Base-by-base conservation (phyloP, 2,113 vertebrate species). In the Cyprinus carpio region DNA sequence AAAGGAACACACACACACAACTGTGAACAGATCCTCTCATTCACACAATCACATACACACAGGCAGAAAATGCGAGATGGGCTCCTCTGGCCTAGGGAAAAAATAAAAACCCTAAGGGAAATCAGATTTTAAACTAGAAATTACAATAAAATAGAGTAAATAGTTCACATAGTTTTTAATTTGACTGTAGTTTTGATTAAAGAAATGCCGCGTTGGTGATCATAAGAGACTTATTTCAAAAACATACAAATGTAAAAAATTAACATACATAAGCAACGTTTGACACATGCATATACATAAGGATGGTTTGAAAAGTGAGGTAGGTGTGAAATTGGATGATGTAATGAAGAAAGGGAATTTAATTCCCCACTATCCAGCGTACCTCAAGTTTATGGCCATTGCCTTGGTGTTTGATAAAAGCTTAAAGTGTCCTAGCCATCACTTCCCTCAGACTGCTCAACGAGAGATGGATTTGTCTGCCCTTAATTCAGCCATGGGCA, bases 351-450 rank as follows among this genome's bases (percentile, higher is more conserved):
- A 62, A 43, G 18, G 31, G 69, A 75, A 46, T 75, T 62, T 74
- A 83, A 75, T 75, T 64, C 31, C 20, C 25, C 51, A 43, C 51
- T 56, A 75, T 62, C 82, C 82, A 84, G 49, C 9, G 7, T 84
- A 84, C 43, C 54, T 84, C 69, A 84, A 84, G 69, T 84, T 84
- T 84, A 84, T 84, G 56, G n/a, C 51, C 54, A 75, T 49, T 64
- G 20, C 34, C 54, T 60, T 20, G 31, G 71, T 76, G 72, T 76
- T 76, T 84, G 56, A 75, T 84, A 84, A 75, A 75, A 31, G 80
- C 40, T 81, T 81, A 81, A 49, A 76, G 43, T 60, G 72, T 62
- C 31, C 56, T 10, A 69, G 82, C 71, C 37, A 76, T 84, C 71
- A 65, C 72, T 64, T 84, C 27, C 37, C 82, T 27, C 51, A 2